These are phyloP conservation scores for Pungitius pungitius DNA, from an alignment of 2,113 vertebrate species.

Conservation along the genomic window DNA sequence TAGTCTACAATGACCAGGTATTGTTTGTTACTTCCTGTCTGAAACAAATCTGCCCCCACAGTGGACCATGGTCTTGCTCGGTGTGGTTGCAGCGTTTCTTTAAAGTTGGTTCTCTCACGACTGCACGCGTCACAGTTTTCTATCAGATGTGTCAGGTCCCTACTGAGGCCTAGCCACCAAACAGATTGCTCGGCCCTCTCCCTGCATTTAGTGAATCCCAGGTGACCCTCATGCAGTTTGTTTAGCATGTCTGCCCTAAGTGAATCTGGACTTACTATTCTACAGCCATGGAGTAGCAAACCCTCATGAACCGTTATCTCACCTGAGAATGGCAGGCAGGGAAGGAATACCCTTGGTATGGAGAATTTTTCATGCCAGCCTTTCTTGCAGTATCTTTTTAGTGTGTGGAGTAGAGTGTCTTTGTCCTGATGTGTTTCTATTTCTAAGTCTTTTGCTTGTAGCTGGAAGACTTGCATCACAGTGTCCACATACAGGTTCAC, in stretches of 20 bases:
- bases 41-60: conserved; percentile 41
- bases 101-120: not conserved
- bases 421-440: too few species aligned
- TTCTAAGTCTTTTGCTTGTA: too few species aligned
- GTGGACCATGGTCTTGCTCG: not conserved
- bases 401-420: too few species aligned
- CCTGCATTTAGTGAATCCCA: not conserved
- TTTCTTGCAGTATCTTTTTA: too few species aligned
- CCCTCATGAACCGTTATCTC: too few species aligned
- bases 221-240: not conserved
- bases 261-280: too few species aligned
- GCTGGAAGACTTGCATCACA: too few species aligned
- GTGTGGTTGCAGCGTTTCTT: conserved; percentile 13
- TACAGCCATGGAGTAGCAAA: too few species aligned
- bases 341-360: too few species aligned
- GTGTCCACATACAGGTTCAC: not conserved
- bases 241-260: not conserved
- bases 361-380: too few species aligned
- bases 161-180: conserved; percentile 36
- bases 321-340: too few species aligned
- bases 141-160: conserved; percentile 3
- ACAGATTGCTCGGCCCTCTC: not conserved
- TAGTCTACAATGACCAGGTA: conserved; percentile 37
- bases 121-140: conserved; percentile 26
- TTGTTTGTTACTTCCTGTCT: conserved; percentile 19